Evolutionary conservation across 2,113 vertebrate species (phyloP), one percentile per base, ranked within the genome.

Genomic region (Cyprinodon variegatus): DNA sequence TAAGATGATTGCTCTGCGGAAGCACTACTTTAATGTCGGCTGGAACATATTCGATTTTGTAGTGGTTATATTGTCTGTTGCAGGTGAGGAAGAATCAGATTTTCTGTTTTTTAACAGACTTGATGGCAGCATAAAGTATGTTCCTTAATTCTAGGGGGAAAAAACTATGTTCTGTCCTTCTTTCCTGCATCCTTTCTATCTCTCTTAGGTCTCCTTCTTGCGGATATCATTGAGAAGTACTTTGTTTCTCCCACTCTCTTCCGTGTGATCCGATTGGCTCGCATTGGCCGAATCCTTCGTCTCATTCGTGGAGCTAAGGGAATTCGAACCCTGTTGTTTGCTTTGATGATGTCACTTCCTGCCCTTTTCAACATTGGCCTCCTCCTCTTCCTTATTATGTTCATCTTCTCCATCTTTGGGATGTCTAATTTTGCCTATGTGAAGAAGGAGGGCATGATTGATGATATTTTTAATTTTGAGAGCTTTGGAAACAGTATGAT

Each of bases 31-130:
- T 84, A 94, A 96, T 0, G 60, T 96, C 0, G 97, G 98, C 67
- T 99, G 97, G 98, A 99, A 99, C 74, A 95, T 99, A 86, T 99
- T 99, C 2, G 98, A 99, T 90, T 99, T 99, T 0, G 96, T 99
- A 71, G 97, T 99, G 2, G 97, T 99, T 83, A 97, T 99, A 88
- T 85, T 99, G 43, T 99, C 97, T 79, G 94, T 99, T 1, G 72
- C 92, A 65, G 98, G 98, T 98, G 83, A 86, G 92, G 38, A 40
- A 13, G 11, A 64, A n/a, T 3, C n/a, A 29, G 22, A 75, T 61
- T 40, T 50, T 4, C 20, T n/a, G 8, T 15, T 65, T 20, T 41
- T 41, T 9, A 50, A 72, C 38, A 22, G 22, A 39, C n/a, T 43
- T 11, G 1, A 60, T 5, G 15, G 14, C 17, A n/a, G n/a, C 50